Evolutionary conservation across 2,888 invertebrate species (phyloP), one percentile per base, ranked within the genome.

Genomic region (Pandemis cinnamomeana): DNA sequence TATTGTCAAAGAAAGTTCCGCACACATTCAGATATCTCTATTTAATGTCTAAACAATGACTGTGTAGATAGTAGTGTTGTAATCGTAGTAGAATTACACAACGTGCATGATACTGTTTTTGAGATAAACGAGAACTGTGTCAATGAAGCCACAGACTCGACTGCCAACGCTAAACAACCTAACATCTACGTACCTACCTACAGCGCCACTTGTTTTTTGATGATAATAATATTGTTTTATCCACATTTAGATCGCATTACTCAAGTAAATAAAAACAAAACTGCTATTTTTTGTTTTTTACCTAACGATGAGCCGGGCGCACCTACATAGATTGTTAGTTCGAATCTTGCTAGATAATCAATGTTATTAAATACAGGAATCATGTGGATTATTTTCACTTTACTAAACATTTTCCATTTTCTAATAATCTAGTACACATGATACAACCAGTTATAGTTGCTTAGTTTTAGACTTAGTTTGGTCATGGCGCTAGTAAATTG

Each of bases 81-180:
- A 71, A 74, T 74, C 70, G 70, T 74, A 80, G 78, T 75, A 80
- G 76, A 81, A 82, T 86, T 84, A 84, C 84, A 84, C 85, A 86
- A 87, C 78, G 68, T 72, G 64, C 51, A 72, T 78, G 80, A 81
- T 83, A 77, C 75, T 71, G 76, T 78, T 76, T 82, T 81, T 80
- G 78, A 82, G 86, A 85, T 83, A 85, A 82, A 84, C 74, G 72
- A 77, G 82, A 88, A 88, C 81, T 86, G 86, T 89, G 89, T 88
- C 89, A 89, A 89, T 88, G 88, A 82, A 86, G 82, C 84, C 15
- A 58, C 68, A 60, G 68, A 46, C 15, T 42, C 36, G 42, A 44
- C 55, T 68, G 20, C 42, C 61, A 44, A 48, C 64, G 46, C 42
- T 72, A 20, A 36, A 64, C 46, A 41, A 61, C 41, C 1, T n/a